phyloP scores from a whole-genome alignment of 2,113 vertebrate species.

The Trematocara marginatum region DNA sequence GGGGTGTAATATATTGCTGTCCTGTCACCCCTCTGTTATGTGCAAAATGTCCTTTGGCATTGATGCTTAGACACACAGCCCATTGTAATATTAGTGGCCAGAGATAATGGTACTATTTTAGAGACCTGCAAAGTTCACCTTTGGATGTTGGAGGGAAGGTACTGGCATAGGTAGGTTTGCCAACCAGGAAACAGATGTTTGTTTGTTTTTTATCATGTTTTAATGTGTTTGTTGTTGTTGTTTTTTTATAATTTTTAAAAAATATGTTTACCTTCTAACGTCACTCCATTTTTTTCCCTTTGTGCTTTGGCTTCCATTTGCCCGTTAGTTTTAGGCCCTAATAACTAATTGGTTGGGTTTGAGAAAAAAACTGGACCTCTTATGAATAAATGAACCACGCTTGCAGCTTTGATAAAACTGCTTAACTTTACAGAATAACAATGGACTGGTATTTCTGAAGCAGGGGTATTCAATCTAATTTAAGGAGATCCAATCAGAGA shows the following conservation, averaged over 20 bases:
- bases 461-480: background rate
- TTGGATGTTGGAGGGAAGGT: background rate
- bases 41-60: background rate
- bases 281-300: background rate
- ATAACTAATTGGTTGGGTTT: background rate
- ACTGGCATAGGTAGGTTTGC: background rate
- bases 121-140: background rate
- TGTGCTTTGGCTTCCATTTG: background rate
- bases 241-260: background rate
- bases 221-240: rapidly evolving
- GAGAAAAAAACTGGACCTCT: background rate
- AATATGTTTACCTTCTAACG: background rate
- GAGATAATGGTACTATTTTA: background rate
- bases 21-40: background rate
- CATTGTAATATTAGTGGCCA: background rate
- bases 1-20: background rate
- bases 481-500: background rate
- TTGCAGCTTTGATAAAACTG: background rate
- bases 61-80: background rate
- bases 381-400: background rate
- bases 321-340: background rate
- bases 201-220: background rate
- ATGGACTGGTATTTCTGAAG: background rate
- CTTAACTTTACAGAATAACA: background rate
- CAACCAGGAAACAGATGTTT: background rate